Conservation (phyloP, 2,888 invertebrate genomes). For the Heliconius erato region DNA sequence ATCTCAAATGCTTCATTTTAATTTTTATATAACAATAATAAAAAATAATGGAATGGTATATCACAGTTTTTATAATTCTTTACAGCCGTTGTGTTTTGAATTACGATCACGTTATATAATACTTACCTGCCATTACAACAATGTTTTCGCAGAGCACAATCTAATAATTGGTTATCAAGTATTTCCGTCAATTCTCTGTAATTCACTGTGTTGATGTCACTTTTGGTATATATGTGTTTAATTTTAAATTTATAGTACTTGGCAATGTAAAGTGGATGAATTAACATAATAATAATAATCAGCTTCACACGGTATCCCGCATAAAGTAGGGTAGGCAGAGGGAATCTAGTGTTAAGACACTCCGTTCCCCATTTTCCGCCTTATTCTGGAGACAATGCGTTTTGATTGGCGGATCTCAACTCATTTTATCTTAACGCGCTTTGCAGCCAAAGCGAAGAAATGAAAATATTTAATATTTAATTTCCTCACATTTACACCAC, state of each 20-base stretch:
- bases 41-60: not conserved
- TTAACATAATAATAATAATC: no score
- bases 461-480: no score
- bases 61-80: not conserved
- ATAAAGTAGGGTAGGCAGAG: no score
- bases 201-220: slow-evolving; percentile 28
- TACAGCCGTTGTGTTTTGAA: slow-evolving; percentile 4
- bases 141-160: slow-evolving; percentile 27
- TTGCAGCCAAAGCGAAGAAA: no score
- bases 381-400: no score
- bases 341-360: no score
- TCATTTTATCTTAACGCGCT: no score
- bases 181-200: slow-evolving; percentile 42
- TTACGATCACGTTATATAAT: slow-evolving; percentile 16
- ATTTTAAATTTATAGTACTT: not conserved
- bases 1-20: not conserved
- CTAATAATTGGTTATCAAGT: slow-evolving; percentile 43
- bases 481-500: no score
- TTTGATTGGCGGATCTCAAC: no score
- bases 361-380: no score
- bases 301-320: no score
- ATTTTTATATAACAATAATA: not conserved
- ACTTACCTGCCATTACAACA: slow-evolving; percentile 26
- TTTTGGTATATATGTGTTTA: not conserved
- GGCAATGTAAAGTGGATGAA: not conserved